Evolutionary conservation across 2,888 invertebrate genomes (phyloP).

Genomic region (Theristus sp.): DNA sequence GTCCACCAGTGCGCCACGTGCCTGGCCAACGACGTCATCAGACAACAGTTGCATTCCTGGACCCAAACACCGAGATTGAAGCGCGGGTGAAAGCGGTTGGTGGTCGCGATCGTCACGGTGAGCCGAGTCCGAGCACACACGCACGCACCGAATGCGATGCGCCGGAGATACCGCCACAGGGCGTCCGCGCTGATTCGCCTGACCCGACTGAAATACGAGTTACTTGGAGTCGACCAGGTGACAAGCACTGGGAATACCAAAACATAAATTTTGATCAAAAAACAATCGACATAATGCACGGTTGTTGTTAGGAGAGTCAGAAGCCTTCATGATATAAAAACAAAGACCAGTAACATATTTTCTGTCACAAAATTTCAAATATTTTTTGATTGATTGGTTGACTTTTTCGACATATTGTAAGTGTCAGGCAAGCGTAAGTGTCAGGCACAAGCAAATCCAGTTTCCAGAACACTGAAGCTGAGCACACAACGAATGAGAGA

Average conservation of each 20-base stretch:
- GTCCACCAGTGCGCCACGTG: background rate
- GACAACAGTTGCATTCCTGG: constrained; percentile 19
- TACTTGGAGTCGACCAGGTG: constrained; percentile 18
- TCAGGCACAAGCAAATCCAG: too few species aligned
- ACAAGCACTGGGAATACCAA: too few species aligned
- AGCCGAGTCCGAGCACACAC: constrained; percentile 24
- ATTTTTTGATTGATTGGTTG: background rate
- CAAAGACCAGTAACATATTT: too few species aligned
- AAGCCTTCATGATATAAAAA: too few species aligned
- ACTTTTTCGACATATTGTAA: too few species aligned
- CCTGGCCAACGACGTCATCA: constrained; percentile 18
- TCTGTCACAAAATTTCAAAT: too few species aligned
- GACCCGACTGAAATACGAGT: constrained; percentile 23
- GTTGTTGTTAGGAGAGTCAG: too few species aligned
- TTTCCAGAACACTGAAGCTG: too few species aligned
- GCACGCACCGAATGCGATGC: constrained; percentile 26
- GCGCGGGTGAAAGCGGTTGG: constrained; percentile 21
- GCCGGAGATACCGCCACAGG: constrained; percentile 23
- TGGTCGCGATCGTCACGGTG: constrained; percentile 18
- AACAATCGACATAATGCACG: too few species aligned
- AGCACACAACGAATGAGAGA: too few species aligned
- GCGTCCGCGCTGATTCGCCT: constrained; percentile 20
- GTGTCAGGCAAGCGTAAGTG: too few species aligned
- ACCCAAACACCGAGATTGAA: constrained; percentile 25
- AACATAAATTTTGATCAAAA: too few species aligned